Percentiles rank a stretch among this genome's conserved stretches.
Evolutionary conservation across 2,113 vertebrate genomes (phyloP).

Genomic region (Pomatostomus ruficeps): DNA sequence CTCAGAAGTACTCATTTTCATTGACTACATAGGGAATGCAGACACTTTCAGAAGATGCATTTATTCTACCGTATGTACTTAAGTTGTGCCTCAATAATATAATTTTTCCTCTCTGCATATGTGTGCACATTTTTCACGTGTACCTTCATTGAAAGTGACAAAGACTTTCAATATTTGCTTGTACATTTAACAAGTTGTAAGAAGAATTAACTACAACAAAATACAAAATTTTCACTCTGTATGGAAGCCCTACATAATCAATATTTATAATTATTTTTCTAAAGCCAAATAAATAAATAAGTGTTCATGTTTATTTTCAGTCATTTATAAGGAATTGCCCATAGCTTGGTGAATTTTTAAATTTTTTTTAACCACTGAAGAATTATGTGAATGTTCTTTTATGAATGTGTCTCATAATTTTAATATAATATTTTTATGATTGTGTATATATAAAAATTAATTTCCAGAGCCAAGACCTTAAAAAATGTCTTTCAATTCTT

Average conservation of each 20-base stretch:
- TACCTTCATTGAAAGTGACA: not conserved
- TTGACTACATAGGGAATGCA: not conserved
- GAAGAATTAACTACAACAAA: slow-evolving; percentile 32
- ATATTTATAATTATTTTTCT: slow-evolving; percentile 20
- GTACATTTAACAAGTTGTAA: slow-evolving; percentile 3
- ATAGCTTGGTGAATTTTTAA: not conserved
- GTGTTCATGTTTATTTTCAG: not conserved
- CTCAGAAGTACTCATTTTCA: not conserved
- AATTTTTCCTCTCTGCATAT: not conserved
- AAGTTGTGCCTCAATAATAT: slow-evolving; percentile 1
- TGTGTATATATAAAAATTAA: not conserved
- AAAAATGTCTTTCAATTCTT: slow-evolving; percentile 27
- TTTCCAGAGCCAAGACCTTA: not conserved
- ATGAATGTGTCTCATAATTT: not conserved
- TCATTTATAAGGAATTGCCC: not conserved
- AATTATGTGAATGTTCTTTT: not conserved
- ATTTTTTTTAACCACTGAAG: not conserved
- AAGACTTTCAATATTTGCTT: slow-evolving; percentile 34
- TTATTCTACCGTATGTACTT: not conserved
- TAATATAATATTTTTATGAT: not conserved
- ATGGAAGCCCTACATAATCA: slow-evolving; percentile 18
- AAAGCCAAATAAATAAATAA: slow-evolving; percentile 27
- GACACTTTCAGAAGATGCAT: not conserved
- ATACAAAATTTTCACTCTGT: slow-evolving; percentile 34
- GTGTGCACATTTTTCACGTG: not conserved